Conservation (phyloP, 1,140 invertebrate genomes). For the Saccostrea glomerata region DNA sequence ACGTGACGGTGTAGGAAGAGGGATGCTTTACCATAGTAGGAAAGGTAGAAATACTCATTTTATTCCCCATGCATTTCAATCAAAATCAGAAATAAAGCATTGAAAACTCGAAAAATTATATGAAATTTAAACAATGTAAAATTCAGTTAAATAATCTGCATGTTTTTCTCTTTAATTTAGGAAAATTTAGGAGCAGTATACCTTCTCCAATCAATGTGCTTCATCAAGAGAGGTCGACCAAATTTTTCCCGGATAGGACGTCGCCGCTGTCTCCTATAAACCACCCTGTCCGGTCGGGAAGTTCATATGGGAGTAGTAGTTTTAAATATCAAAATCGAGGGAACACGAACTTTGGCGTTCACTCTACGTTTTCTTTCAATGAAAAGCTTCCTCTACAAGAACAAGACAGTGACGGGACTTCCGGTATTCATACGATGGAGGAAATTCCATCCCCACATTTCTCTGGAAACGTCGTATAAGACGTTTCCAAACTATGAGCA, state of each 20-base stretch:
- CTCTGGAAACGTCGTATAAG: constrained; percentile 42
- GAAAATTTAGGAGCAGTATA: constrained; percentile 38
- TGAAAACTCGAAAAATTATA: too few species aligned
- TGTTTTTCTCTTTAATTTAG: constrained; percentile 29
- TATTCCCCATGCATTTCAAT: too few species aligned
- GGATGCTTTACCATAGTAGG: constrained; percentile 38
- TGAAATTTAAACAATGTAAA: too few species aligned
- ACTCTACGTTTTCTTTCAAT: constrained; percentile 14
- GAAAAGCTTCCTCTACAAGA: constrained; percentile 39
- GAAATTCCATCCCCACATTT: constrained; percentile 52
- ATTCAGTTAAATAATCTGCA: too few species aligned
- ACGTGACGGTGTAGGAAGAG: constrained; percentile 44
- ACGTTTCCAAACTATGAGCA: constrained; percentile 19
- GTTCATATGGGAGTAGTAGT: constrained; percentile 3
- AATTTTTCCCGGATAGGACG: constrained; percentile 53
- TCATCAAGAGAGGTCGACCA: constrained; percentile 10
- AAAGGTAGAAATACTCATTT: background rate
- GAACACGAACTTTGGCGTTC: background rate
- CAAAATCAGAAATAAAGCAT: too few species aligned
- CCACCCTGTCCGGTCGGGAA: constrained; percentile 23
- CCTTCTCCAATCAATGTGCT: background rate
- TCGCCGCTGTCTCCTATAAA: constrained; percentile 53
- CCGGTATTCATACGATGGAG: constrained; percentile 57
- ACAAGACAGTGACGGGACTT: constrained; percentile 56
- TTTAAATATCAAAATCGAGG: constrained; percentile 15